Evolutionary conservation across 2,888 invertebrate genomes (phyloP), one percentile per base, ranked within the genome.

Genomic region (Callyntrura guangdongensis): DNA sequence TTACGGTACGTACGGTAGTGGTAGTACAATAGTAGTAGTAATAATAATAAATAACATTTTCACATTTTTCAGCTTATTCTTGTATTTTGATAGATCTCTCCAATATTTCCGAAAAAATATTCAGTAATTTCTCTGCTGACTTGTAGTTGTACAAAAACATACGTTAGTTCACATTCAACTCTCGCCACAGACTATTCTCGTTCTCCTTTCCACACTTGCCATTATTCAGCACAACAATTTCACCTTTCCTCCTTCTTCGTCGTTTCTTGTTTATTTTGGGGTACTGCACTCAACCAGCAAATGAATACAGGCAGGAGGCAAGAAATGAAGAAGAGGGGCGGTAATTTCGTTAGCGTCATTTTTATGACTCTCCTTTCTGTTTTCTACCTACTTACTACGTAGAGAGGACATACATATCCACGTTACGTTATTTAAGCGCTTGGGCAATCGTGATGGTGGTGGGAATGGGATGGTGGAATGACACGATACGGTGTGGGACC

Each of bases 111-210:
- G 47, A 79, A 79, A 53, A 27, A 47, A n/a, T 17, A 17, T 36
- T 69, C 36, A 69, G 49, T 69, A 25, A 27, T 84, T 67, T 79
- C 2, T 81, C 36, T 81, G 56, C 36, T 81, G 56, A 36, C 45
- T 22, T 45, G 85, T 69, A 72, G 47, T 5, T 64, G 61, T 87
- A 56, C 61, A 85, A 82, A 77, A 53, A 56, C 79, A 74, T 61
- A 77, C 64, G 61, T 77, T 61, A 56, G 79, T 82, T 88, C 88
- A 88, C 88, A 88, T 88, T 88, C 88, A 88, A 88, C 88, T 88
- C 88, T 88, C 88, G 88, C 88, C 88, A 88, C 88, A 72, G 88
- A 88, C 88, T 88, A 88, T 81, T 82, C 88, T 69, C 72, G 25
- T 64, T 86, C 49, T 14, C n/a, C 53, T n/a, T 47, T 14, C 36